Evolutionary conservation across 2,113 vertebrate genomes (phyloP), one percentile per base, ranked within the genome.

Genomic region (Siphamia tubifer): DNA sequence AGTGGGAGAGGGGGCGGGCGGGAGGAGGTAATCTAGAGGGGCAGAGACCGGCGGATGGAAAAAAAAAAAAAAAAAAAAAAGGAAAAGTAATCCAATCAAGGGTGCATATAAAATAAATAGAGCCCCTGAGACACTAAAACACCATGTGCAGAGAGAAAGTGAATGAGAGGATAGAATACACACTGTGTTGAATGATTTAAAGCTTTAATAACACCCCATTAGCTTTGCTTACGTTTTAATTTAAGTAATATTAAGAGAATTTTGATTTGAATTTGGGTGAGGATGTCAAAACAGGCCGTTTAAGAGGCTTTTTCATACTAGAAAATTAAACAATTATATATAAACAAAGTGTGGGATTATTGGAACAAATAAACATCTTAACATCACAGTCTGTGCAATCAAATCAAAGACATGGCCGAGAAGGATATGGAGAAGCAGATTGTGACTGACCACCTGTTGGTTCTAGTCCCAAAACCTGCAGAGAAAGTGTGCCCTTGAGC

Each of bases 1-100:
- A 55, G 44, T 47, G 27, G 49, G 34, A 44, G 47, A 35, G 76
- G 74, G 58, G 40, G 30, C 51, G 27, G 49, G 34, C 40, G 47
- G 34, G 76, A 71, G 58, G 40, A 17, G 47, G 31, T 16, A 17
- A 27, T 47, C 30, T 38, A 20, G 36, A 48, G 30, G 61, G 43
- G 61, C 27, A 27, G 5, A 24, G 51, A 30, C 28, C 38, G 63
- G 27, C 42, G 62, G 57, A 69, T 62, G 40, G 12, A 38, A 24
- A 43, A 51, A 30, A 15, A 16, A 56, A 31, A 54, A 51, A 51
- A n/a, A n/a, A n/a, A n/a, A n/a, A n/a, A n/a, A 51, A 30, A 15
- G 17, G 61, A 31, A 54, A 51, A 51, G 66, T 78, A 81, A 87
- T 87, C 73, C 82, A 80, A 87, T 87, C 63, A 81, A 57, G 69